Evolutionary conservation across 1,140 invertebrate genomes (phyloP).

Genomic region (Chironomus striatipennis): DNA sequence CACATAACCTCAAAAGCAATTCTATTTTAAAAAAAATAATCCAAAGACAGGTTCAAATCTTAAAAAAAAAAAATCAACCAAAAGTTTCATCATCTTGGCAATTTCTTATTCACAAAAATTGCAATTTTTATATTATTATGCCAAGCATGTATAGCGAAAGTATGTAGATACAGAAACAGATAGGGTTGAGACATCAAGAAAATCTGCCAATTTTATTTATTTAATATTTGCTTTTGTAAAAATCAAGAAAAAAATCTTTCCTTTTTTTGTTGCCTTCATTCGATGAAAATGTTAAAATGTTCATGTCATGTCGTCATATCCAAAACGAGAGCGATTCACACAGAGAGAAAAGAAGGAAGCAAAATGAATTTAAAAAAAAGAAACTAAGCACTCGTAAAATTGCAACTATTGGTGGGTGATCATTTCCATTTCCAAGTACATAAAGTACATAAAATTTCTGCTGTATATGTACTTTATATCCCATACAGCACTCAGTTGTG

Average conservation of each 20-base stretch:
- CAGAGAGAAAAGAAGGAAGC: not conserved
- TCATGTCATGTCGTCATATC: not conserved
- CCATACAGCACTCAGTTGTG: not conserved
- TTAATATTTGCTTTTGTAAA: not conserved
- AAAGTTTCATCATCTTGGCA: no score
- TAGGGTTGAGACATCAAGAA: not conserved
- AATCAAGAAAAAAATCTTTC: not conserved
- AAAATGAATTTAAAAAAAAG: not conserved
- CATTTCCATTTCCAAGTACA: not conserved
- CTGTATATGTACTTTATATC: not conserved
- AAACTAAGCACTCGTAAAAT: conserved; percentile 2
- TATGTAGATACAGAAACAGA: not conserved
- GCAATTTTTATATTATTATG: not conserved
- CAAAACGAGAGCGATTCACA: not conserved
- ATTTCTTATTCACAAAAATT: not conserved
- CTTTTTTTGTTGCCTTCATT: not conserved
- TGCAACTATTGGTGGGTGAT: conserved; percentile 11
- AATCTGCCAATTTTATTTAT: conserved; percentile 7
- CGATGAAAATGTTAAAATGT: not conserved
- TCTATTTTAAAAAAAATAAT: no score
- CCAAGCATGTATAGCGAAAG: not conserved
- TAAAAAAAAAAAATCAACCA: no score
- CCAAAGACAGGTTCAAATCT: no score
- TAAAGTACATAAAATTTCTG: not conserved
- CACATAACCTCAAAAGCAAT: no score